Evolutionary conservation across 2,797 vertebrate species (phyloP).

Genomic region (Urophycis tenuis): DNA sequence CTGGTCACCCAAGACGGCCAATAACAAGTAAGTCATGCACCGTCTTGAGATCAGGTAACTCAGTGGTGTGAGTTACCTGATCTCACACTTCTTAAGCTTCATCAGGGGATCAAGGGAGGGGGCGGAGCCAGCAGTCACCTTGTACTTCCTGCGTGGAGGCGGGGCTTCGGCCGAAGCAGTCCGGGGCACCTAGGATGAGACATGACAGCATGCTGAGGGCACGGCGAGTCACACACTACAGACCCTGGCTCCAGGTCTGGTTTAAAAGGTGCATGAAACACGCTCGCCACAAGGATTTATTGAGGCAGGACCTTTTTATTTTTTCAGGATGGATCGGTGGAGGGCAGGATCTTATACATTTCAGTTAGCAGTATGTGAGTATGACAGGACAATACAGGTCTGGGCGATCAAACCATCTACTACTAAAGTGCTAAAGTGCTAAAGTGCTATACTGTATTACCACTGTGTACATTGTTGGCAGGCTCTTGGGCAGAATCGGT

Average conservation of each 20-base stretch:
- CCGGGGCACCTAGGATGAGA: slow-evolving; percentile 43
- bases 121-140: slow-evolving; percentile 47
- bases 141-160: slow-evolving; percentile 64
- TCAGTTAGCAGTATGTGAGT: neutral
- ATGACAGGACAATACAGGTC: neutral
- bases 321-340: too few relatives aligned
- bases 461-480: neutral
- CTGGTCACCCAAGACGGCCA: too few relatives aligned
- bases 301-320: too few relatives aligned
- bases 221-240: neutral
- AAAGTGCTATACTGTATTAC: neutral
- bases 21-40: neutral
- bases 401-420: neutral
- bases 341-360: neutral
- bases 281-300: too few relatives aligned
- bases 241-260: too few relatives aligned
- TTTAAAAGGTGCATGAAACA: too few relatives aligned
- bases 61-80: too few relatives aligned
- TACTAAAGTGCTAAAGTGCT: neutral
- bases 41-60: too few relatives aligned
- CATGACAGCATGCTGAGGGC: neutral
- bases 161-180: slow-evolving; percentile 32
- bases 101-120: neutral
- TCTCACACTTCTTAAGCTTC: too few relatives aligned
- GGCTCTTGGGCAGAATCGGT: neutral